A percentile compares a stretch with the other conserved stretches of the same genome.
phyloP scores from a whole-genome alignment of 2,797 vertebrate species.

The Phyllotis vaccarum region DNA sequence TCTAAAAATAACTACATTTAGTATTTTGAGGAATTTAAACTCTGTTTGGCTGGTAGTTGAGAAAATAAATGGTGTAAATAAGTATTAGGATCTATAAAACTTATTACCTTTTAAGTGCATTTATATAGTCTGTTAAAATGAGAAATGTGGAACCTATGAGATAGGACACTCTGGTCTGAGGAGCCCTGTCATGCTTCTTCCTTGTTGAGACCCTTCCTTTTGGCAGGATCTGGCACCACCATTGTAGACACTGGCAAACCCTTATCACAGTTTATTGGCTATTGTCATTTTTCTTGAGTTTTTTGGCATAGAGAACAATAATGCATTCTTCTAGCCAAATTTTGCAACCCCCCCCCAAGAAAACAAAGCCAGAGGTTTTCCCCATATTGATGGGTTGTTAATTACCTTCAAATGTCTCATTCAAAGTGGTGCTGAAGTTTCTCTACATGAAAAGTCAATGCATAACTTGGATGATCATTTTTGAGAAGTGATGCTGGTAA shows the following conservation, averaged over 20 bases:
- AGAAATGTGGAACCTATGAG: not conserved
- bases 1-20: constrained; percentile 28
- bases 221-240: accelerated
- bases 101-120: not conserved
- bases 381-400: constrained; percentile 49
- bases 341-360: not conserved
- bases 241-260: not conserved
- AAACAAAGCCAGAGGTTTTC: constrained; percentile 57
- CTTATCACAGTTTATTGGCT: not conserved
- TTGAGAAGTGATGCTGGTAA: not conserved
- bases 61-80: constrained; percentile 12
- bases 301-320: constrained; percentile 34
- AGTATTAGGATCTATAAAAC: not conserved
- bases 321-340: not conserved
- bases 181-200: not conserved
- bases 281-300: not conserved
- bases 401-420: constrained; percentile 60
- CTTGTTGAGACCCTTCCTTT: not conserved
- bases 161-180: not conserved
- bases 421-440: constrained; percentile 49
- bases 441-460: not conserved
- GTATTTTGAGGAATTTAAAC: constrained; percentile 7
- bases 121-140: not conserved
- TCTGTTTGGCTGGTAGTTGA: constrained; percentile 13
- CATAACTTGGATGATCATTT: not conserved